Conservation (phyloP, 2,797 vertebrate genomes). For the Taenioides sp. region DNA sequence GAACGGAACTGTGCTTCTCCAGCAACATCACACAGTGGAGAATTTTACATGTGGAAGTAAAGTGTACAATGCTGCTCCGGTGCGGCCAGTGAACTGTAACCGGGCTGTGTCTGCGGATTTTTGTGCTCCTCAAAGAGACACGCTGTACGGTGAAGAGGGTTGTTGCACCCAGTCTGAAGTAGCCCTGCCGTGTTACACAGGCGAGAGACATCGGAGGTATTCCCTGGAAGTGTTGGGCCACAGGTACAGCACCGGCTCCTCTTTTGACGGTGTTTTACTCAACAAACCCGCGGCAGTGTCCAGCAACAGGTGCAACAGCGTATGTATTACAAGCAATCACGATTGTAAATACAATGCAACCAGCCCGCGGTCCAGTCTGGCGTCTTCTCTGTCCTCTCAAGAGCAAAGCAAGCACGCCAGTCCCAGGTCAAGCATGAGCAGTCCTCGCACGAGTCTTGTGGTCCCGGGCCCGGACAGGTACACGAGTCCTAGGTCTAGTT, state of each 20-base stretch:
- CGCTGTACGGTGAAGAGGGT: slow-evolving; percentile 71
- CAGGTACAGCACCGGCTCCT: slow-evolving; percentile 81
- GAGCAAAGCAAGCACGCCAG: slow-evolving; percentile 85
- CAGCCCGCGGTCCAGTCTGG: slow-evolving; percentile 82
- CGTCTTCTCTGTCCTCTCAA: slow-evolving; percentile 75
- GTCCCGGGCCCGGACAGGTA: slow-evolving; percentile 80
- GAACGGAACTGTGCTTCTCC: slow-evolving; percentile 77
- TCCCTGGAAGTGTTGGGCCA: slow-evolving; percentile 85
- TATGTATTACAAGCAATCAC: slow-evolving; percentile 72
- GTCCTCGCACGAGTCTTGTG: slow-evolving; percentile 79
- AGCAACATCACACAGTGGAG: slow-evolving; percentile 79
- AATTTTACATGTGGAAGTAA: slow-evolving; percentile 78
- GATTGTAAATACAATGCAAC: slow-evolving; percentile 73
- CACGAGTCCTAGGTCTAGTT: slow-evolving; percentile 77
- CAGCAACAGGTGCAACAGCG: slow-evolving; percentile 76
- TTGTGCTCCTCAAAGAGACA: slow-evolving; percentile 78
- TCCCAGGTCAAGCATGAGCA: slow-evolving; percentile 84
- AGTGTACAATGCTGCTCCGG: slow-evolving; percentile 79
- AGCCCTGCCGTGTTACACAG: slow-evolving; percentile 87
- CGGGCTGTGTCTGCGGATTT: slow-evolving; percentile 77
- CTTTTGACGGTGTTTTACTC: slow-evolving; percentile 81
- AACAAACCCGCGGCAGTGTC: slow-evolving; percentile 74
- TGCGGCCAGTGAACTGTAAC: slow-evolving; percentile 75
- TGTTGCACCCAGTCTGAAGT: slow-evolving; percentile 87
- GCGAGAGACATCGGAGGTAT: slow-evolving; percentile 82